phyloP scores from a whole-genome alignment of 2,888 invertebrate genomes.

The Coelopa pilipes region DNA sequence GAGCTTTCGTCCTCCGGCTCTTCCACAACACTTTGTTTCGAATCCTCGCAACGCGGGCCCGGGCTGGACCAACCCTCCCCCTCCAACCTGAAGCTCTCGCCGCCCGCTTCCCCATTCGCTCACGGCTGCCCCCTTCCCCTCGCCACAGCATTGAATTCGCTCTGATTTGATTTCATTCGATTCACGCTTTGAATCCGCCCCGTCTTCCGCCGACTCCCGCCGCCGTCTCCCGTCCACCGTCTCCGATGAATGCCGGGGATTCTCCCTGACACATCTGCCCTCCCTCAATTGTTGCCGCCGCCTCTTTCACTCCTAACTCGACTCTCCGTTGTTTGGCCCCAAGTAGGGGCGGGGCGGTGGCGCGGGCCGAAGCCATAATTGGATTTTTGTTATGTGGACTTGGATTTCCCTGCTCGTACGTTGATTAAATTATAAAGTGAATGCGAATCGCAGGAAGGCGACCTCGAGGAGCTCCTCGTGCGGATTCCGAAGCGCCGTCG shows the following conservation, averaged over 20 bases:
- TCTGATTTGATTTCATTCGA: conserved; percentile 43
- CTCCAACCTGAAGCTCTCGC: conserved; percentile 1
- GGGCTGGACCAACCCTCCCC: neutral
- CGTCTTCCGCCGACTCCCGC: neutral
- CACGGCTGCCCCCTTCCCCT: neutral
- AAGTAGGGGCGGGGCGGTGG: neutral
- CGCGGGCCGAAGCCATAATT: neutral
- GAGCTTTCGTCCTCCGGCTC: neutral
- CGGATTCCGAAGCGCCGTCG: no score
- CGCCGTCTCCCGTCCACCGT: neutral
- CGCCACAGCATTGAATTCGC: conserved; percentile 21
- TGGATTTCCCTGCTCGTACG: neutral
- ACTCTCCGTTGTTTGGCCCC: neutral
- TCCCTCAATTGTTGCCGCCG: neutral
- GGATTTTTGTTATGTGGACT: neutral
- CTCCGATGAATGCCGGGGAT: neutral
- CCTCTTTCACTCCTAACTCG: neutral
- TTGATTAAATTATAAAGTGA: no score
- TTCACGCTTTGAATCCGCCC: conserved; percentile 27
- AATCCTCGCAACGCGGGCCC: neutral
- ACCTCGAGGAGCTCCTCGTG: no score
- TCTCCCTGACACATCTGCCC: no score
- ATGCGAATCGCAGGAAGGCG: no score
- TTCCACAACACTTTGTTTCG: neutral
- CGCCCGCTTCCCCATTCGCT: conserved; percentile 7